phyloP scores from a whole-genome alignment of 2,797 vertebrate genomes.

The Channallabes apus region DNA sequence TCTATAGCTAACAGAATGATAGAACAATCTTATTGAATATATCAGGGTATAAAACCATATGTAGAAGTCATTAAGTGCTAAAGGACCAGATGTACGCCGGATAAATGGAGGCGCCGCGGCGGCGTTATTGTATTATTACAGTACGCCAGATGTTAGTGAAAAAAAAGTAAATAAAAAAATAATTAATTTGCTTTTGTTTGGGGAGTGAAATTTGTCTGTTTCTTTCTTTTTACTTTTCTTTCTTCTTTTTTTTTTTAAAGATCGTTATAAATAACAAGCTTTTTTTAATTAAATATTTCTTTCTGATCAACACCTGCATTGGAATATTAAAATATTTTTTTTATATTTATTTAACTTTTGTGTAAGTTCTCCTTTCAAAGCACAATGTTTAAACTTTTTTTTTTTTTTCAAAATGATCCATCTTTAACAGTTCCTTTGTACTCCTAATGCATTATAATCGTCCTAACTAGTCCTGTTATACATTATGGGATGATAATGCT shows the following conservation, averaged over 20 bases:
- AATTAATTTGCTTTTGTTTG: not conserved
- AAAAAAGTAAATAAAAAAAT: not conserved
- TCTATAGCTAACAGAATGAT: not conserved
- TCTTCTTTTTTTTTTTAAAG: not conserved
- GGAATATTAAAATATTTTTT: not conserved
- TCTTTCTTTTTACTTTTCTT: not conserved
- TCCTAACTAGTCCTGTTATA: not conserved
- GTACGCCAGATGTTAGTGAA: conserved; percentile 9
- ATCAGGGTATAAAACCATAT: conserved; percentile 15
- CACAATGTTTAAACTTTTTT: not conserved
- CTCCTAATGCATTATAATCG: not conserved
- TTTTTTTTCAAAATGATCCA: not conserved
- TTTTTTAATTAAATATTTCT: not conserved
- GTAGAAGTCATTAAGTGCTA: conserved; percentile 19
- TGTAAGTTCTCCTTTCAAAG: no score
- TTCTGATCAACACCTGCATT: not conserved
- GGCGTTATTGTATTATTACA: conserved; percentile 4
- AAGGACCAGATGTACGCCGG: conserved; percentile 2
- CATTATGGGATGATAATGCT: not conserved
- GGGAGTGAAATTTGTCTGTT: not conserved
- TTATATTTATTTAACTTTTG: no score
- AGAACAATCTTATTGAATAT: not conserved
- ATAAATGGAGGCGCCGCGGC: not conserved
- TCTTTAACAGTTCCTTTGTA: not conserved
- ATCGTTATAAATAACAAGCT: not conserved